phyloP scores from a whole-genome alignment of 2,888 invertebrate genomes.

The Andrena marginata region DNA sequence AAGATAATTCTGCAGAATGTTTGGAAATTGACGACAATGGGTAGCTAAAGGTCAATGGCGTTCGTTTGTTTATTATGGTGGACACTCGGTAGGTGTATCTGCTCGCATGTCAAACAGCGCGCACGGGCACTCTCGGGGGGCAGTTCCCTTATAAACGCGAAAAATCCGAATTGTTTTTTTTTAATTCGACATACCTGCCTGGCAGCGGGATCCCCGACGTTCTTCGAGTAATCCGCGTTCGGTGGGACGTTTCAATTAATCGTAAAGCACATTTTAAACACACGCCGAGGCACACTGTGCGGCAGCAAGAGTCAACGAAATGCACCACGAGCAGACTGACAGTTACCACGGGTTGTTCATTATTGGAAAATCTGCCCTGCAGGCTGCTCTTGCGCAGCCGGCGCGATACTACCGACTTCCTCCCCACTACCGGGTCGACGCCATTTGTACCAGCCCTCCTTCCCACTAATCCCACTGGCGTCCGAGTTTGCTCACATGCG shows the following conservation, averaged over 20 bases:
- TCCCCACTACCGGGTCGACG: conserved; percentile 70
- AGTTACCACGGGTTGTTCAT: conserved; percentile 75
- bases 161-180: conserved; percentile 38
- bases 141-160: conserved; percentile 28
- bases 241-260: conserved; percentile 52
- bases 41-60: conserved; percentile 70
- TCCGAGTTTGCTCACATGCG: conserved; percentile 35
- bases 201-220: conserved; percentile 35
- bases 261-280: conserved; percentile 69
- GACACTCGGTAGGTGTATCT: conserved; percentile 63
- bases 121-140: conserved; percentile 33
- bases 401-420: conserved; percentile 75
- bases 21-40: conserved; percentile 46
- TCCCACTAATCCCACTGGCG: conserved; percentile 15
- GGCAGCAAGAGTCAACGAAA: conserved; percentile 70
- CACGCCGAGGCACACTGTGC: conserved; percentile 69
- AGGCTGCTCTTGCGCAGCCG: conserved; percentile 80
- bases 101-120: conserved; percentile 61
- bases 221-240: conserved; percentile 71
- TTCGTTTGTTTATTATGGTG: conserved; percentile 76
- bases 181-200: conserved; percentile 51
- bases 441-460: conserved; percentile 68
- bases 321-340: conserved; percentile 73
- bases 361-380: conserved; percentile 72
- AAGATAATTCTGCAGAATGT: conserved; percentile 5